These are phyloP conservation scores for Leucopternis melanops DNA, from an alignment of 2,113 vertebrate genomes.

Conservation along the genomic window DNA sequence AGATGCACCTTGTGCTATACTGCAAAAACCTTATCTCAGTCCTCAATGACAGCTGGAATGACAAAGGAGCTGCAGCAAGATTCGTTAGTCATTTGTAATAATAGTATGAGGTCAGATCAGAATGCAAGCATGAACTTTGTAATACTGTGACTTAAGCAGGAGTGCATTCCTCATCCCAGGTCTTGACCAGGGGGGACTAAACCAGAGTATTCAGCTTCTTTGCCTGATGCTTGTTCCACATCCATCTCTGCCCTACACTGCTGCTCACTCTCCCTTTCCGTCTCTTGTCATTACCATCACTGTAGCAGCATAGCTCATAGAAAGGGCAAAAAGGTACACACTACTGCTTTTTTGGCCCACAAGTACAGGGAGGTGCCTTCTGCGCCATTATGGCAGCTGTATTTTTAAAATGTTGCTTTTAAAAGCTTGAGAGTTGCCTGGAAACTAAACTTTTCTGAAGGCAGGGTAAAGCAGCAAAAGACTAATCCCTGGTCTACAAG, in stretches of 20 bases:
- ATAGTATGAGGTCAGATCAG: not conserved
- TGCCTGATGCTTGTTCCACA: not conserved
- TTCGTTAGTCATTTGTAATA: not conserved
- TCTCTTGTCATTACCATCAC: not conserved
- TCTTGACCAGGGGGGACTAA: accelerated
- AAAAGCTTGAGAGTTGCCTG: not conserved
- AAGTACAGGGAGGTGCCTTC: not conserved
- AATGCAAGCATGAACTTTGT: not conserved
- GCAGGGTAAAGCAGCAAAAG: not conserved
- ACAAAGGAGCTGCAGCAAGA: constrained; percentile 22
- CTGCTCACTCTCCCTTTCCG: not conserved
- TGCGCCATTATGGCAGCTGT: not conserved
- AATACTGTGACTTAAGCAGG: not conserved
- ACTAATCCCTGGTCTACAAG: not conserved
- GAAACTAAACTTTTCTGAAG: not conserved
- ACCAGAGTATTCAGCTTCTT: not conserved
- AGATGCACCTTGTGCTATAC: not conserved
- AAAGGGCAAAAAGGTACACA: not conserved
- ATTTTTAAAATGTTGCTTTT: not conserved
- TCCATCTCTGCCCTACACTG: accelerated
- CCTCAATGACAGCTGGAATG: constrained; percentile 8
- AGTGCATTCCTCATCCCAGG: not conserved
- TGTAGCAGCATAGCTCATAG: not conserved
- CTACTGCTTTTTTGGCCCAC: not conserved
- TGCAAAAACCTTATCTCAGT: constrained; percentile 20